Conservation (phyloP, 92 coral and sea anemone genomes). For the Palythoa grandis region DNA sequence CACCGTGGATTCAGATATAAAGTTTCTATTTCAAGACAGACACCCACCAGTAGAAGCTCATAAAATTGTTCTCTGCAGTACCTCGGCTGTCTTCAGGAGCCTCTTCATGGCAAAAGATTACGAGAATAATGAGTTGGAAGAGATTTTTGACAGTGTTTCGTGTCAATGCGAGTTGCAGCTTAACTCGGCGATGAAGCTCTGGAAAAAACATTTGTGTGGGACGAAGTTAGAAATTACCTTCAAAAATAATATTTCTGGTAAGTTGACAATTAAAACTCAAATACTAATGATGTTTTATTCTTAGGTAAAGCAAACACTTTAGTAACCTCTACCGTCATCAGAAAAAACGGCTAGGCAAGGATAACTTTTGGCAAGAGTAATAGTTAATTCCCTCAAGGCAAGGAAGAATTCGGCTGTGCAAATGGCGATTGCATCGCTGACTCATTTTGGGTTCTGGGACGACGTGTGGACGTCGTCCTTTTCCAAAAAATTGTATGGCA, state of each 20-base stretch:
- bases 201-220: conserved; percentile 5
- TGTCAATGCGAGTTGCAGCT: conserved; percentile 17
- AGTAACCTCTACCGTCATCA: too few relatives aligned
- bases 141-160: conserved; percentile 12
- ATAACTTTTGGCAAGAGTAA: too few relatives aligned
- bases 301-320: too few relatives aligned
- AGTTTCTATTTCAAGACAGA: conserved; percentile 59
- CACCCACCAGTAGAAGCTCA: conserved; percentile 65
- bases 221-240: conserved; percentile 7
- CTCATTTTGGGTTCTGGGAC: too few relatives aligned
- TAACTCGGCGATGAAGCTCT: background rate
- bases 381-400: too few relatives aligned
- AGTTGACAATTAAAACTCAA: background rate
- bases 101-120: conserved; percentile 36
- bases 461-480: too few relatives aligned
- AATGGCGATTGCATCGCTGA: too few relatives aligned
- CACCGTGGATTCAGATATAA: conserved; percentile 55
- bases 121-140: background rate
- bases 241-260: background rate
- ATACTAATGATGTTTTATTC: too few relatives aligned
- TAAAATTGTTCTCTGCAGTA: conserved; percentile 59
- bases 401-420: too few relatives aligned
- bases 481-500: too few relatives aligned
- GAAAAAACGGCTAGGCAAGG: too few relatives aligned
- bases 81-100: conserved; percentile 55